Percentiles rank a stretch among this genome's conserved stretches.
Evolutionary conservation across 2,797 vertebrate species (phyloP).

Genomic region (Ibycter americanus): DNA sequence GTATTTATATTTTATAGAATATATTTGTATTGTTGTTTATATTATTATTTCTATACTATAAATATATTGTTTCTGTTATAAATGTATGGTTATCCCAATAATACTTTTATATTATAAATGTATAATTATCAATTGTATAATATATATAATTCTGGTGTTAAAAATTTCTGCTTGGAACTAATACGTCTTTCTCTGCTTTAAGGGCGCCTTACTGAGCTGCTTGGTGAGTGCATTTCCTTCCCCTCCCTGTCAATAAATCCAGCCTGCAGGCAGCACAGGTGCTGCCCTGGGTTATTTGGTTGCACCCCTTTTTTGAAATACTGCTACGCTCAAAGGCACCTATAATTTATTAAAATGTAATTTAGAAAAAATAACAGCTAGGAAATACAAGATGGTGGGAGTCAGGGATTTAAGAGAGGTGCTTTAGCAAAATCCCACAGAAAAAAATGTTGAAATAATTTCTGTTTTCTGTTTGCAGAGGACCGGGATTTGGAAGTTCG

Average conservation of each 20-base stretch:
- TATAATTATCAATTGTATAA: neutral
- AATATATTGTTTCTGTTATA: neutral
- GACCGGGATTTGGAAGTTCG: neutral
- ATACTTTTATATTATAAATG: too few relatives aligned
- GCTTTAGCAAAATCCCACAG: neutral
- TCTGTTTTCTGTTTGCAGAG: neutral
- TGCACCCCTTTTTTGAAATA: too few relatives aligned
- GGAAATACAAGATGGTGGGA: neutral
- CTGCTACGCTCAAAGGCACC: too few relatives aligned
- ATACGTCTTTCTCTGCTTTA: fast-evolving
- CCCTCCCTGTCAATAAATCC: neutral
- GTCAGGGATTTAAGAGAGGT: neutral
- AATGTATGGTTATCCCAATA: too few relatives aligned
- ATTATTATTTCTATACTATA: too few relatives aligned
- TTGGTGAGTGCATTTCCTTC: neutral
- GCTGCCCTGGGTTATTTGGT: neutral
- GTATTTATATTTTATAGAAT: neutral
- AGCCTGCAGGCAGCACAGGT: fast-evolving
- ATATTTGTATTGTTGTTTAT: neutral
- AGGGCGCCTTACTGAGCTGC: neutral
- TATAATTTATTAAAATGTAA: too few relatives aligned
- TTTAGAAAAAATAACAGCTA: too few relatives aligned
- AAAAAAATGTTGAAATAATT: neutral
- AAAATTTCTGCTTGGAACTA: neutral
- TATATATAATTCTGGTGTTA: neutral